phyloP scores from a whole-genome alignment of 2,888 invertebrate genomes.

The Blastobasis lacticolella region DNA sequence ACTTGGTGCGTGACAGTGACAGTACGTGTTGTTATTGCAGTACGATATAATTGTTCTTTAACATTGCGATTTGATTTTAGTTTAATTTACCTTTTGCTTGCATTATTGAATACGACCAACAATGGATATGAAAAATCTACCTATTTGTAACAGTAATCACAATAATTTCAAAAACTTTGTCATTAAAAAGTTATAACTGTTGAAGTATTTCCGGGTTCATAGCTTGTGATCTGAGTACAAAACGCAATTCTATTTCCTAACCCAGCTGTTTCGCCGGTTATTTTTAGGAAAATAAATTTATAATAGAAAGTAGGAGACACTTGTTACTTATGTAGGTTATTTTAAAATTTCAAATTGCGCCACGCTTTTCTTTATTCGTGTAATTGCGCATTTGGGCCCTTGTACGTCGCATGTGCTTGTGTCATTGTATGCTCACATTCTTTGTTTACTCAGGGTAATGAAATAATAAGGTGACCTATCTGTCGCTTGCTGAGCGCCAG shows the following conservation, averaged over 20 bases:
- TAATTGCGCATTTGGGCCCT: constrained; percentile 61
- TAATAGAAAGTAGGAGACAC: constrained; percentile 55
- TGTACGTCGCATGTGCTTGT: constrained; percentile 29
- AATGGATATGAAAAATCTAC: no score
- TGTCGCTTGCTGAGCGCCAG: constrained; percentile 61
- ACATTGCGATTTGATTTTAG: no score
- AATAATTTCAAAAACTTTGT: no score
- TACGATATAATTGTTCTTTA: no score
- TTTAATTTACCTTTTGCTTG: no score
- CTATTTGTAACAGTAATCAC: no score
- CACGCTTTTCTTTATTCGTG: constrained; percentile 43
- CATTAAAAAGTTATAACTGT: no score
- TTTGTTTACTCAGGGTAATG: constrained; percentile 69
- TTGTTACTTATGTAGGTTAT: constrained; percentile 59
- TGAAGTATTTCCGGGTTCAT: no score
- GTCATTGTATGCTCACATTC: constrained; percentile 41
- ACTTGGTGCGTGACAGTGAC: no score
- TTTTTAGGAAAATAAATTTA: constrained; percentile 73
- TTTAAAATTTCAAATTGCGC: constrained; percentile 62
- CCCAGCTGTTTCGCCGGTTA: constrained; percentile 71
- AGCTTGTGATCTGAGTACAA: no score
- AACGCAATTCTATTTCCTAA: background rate
- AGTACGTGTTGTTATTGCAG: no score
- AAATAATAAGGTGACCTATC: constrained; percentile 56
- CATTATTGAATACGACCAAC: no score